These are phyloP conservation scores for Eulemur rubriventer DNA, from an alignment of 2,797 vertebrate species.

Conservation along the genomic window DNA sequence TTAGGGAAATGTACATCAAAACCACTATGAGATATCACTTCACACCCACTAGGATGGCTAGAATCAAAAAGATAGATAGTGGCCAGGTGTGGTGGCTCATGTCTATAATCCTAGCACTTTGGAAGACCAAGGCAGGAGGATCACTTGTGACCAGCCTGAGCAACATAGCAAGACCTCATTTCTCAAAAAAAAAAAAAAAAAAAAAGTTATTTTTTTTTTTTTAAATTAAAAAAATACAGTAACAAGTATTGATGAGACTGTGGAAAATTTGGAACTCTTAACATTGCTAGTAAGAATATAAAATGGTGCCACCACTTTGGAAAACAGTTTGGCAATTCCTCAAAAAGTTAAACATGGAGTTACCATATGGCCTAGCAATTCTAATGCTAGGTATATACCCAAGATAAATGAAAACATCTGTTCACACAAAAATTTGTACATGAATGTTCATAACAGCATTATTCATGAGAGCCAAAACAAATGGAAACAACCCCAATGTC, in stretches of 20 bases:
- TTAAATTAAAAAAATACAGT: not conserved
- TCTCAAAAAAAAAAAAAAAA: not conserved
- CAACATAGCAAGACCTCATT: not conserved
- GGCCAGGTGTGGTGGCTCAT: not conserved
- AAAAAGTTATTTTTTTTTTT: not conserved
- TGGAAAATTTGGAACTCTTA: not conserved
- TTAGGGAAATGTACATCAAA: not conserved
- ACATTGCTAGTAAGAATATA: not conserved
- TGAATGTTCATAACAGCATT: not conserved
- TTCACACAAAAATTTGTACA: not conserved
- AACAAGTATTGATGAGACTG: not conserved
- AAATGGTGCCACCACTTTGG: not conserved
- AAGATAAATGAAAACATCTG: not conserved
- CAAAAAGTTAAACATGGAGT: not conserved
- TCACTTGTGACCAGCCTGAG: not conserved
- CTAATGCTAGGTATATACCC: not conserved
- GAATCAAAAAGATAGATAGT: not conserved
- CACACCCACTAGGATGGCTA: not conserved
- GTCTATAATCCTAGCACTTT: not conserved
- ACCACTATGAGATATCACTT: not conserved
- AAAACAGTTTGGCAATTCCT: not conserved
- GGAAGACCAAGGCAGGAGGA: not conserved
- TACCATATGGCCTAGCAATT: not conserved
- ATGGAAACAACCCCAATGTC: not conserved
- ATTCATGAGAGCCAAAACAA: not conserved